These are phyloP conservation scores for Lindbergichthys nudifrons DNA, from an alignment of 2,797 vertebrate genomes.

Conservation along the genomic window DNA sequence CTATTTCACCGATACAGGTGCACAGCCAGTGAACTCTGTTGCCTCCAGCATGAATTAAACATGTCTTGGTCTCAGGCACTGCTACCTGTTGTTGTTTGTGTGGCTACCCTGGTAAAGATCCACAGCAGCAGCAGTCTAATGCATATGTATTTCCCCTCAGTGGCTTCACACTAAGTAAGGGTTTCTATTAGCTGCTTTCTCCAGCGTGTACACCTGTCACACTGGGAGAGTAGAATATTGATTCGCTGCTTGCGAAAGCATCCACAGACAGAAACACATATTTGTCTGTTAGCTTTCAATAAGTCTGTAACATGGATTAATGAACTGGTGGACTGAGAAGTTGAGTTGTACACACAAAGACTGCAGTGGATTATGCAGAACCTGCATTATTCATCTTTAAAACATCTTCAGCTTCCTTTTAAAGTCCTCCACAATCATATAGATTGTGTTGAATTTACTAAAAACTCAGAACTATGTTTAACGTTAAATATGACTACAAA, in stretches of 20 bases:
- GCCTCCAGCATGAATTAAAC: constrained; percentile 80
- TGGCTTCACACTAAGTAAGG: constrained; percentile 73
- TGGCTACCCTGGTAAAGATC: constrained; percentile 78
- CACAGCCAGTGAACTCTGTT: constrained; percentile 49
- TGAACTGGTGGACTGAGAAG: constrained; percentile 68
- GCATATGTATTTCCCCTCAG: constrained; percentile 76
- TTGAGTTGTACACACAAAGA: not conserved
- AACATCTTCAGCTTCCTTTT: constrained; percentile 15
- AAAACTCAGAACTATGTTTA: not conserved
- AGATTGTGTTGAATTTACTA: not conserved
- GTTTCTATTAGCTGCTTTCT: constrained; percentile 67
- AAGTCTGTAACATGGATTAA: constrained; percentile 70
- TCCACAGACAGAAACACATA: constrained; percentile 36
- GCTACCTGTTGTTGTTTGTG: constrained; percentile 80
- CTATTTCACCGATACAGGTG: constrained; percentile 65
- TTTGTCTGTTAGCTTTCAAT: constrained; percentile 68
- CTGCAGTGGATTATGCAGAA: constrained; percentile 25
- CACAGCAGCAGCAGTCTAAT: constrained; percentile 69
- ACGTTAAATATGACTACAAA: not conserved
- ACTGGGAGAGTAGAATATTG: constrained; percentile 71
- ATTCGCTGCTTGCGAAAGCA: constrained; percentile 57
- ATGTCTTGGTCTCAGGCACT: constrained; percentile 71
- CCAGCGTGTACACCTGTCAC: constrained; percentile 73
- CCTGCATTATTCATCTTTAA: not conserved
- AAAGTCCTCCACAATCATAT: constrained; percentile 9